phyloP scores from a whole-genome alignment of 2,113 vertebrate genomes.

The Corythaixoides concolor region DNA sequence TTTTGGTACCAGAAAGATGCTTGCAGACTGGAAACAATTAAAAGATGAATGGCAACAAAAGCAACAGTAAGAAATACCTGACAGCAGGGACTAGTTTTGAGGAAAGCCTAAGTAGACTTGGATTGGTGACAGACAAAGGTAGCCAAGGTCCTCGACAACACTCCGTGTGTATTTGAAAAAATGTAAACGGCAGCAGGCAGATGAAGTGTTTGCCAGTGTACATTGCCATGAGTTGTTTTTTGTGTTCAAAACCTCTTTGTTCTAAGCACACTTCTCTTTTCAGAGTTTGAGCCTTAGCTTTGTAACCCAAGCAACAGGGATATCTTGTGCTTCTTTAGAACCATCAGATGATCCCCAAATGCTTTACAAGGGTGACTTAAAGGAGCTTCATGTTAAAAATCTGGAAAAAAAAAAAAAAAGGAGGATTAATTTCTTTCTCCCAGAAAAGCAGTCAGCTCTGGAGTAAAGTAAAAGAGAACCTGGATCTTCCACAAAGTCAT shows the following conservation, averaged over 20 bases:
- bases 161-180: neutral
- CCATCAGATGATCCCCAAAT: neutral
- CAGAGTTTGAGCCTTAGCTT: conserved; percentile 6
- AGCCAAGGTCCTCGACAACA: neutral
- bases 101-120: neutral
- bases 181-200: neutral
- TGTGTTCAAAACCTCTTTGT: conserved; percentile 7
- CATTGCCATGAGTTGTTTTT: neutral
- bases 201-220: neutral
- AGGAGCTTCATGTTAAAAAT: neutral
- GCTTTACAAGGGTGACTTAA: neutral
- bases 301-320: neutral
- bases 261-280: neutral
- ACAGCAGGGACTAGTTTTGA: neutral
- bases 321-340: neutral
- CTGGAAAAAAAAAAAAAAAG: neutral
- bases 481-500: neutral
- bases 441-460: neutral
- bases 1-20: neutral
- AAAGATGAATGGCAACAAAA: neutral
- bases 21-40: neutral
- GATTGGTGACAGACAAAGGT: neutral
- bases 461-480: neutral
- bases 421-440: neutral
- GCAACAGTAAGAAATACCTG: neutral